Evolutionary conservation across 2,888 invertebrate genomes (phyloP), one percentile per base, ranked within the genome.

Genomic region (Andrena marginata): DNA sequence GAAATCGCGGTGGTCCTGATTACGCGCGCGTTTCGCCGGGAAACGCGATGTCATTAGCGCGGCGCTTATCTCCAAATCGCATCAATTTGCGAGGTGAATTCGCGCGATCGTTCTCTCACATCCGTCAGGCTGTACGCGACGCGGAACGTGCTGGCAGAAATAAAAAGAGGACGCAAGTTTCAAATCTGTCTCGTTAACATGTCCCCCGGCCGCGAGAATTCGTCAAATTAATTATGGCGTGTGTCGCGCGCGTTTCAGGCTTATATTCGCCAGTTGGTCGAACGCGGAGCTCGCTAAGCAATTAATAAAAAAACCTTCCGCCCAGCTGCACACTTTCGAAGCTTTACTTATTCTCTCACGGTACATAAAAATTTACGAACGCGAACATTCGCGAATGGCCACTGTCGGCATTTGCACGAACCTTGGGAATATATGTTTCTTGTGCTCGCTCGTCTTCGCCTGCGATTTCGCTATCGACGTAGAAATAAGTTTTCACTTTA

Each of bases 41-140:
- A 63, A 84, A 70, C 54, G 75, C 83, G 83, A 73, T 79, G 70
- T 85, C 85, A 85, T 85, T 85, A 85, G 75, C 82, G 78, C 65
- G 75, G 35, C 70, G 85, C 75, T 85, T 82, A 76, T 74, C 72
- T 78, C 59, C 42, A 82, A 85, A 85, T 84, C 74, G 71, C 77
- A 75, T 85, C 85, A 81, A 81, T 74, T 84, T 84, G 71, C 71
- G 84, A 80, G 72, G 33, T 60, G 70, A 65, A 77, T 70, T 29
- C 83, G 72, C 67, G 49, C n/a, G 65, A 71, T 60, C 64, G 63
- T 73, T 51, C 69, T 42, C 70, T 60, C 71, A 29, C 31, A n/a
- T 49, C 31, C 10, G 65, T 60, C 56, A 20, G 67, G 65, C 48
- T 23, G 42, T 42, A n/a, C 20, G 48, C 16, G 4, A 42, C 42